Base-by-base conservation (phyloP, 2,797 vertebrate species). In the Miichthys miiuy region DNA sequence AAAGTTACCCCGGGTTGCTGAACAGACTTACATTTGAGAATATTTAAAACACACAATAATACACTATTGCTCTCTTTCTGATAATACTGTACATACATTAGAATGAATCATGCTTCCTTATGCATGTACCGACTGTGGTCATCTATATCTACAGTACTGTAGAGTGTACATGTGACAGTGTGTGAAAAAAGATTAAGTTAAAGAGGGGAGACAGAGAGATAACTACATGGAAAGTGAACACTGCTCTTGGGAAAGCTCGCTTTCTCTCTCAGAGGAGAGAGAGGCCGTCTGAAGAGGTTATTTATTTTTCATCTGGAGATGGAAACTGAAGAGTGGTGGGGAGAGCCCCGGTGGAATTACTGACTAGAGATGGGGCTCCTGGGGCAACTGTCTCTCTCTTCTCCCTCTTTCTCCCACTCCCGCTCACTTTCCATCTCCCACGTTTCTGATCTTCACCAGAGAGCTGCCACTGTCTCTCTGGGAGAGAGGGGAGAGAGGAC, bases 221-320 rank as follows among this genome's bases (percentile, higher is more conserved):
- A 80, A 91, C 85, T 78, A 75, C 68, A 81, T 85, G 81, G 73
- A 87, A 88, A 91, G 82, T 79, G 82, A 90, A 87, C 54, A 68
- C 58, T 63, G 82, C 86, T 87, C 88, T 74, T 82, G 81, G 88
- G 87, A 87, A 86, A 79, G 68, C 80, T 71, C 77, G 46, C 71
- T 72, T 38, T 82, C 76, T 87, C 77, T 89, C 84, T 90, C 79
- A 66, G 72, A 89, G 87, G 79, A 83, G 79, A 83, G 79, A 76
- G 70, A 78, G 84, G 78, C 78, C 71, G 63, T 93, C 92, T 93
- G 87, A 93, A 92, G 87, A 94, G 90, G 89, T 94, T 95, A 94
- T 95, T 95, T 95, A 94, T 94, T 93, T 95, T 95, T 94, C 91
- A 94, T 94, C 91, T 89, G 80, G 68, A 89, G 87, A 92, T 94